Conservation (phyloP, 2,797 vertebrate species). For the Crocodylus rhombifer region DNA sequence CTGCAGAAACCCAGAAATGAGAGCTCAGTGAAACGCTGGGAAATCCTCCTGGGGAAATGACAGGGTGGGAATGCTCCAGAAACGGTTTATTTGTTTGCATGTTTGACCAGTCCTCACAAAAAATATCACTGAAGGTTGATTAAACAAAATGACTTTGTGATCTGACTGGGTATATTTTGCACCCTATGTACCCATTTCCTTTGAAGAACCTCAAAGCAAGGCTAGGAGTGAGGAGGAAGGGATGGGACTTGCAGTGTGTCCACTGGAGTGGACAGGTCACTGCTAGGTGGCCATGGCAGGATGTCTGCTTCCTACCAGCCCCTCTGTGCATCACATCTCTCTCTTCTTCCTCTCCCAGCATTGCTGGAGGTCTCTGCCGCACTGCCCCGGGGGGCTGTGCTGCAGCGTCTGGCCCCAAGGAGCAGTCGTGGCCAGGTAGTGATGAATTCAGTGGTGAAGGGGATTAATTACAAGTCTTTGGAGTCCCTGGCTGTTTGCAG, state of each 20-base stretch:
- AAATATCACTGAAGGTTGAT: neutral
- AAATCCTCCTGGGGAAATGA: neutral
- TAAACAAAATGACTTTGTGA: neutral
- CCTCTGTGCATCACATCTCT: neutral
- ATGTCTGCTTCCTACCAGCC: neutral
- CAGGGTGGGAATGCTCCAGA: neutral
- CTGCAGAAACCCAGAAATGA: neutral
- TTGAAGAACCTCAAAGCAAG: neutral
- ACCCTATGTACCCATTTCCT: neutral
- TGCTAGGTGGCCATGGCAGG: neutral
- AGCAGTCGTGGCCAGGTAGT: no score
- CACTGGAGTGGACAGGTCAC: neutral
- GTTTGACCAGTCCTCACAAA: neutral
- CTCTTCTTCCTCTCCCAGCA: neutral
- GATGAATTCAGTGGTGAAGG: no score
- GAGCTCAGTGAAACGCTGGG: neutral
- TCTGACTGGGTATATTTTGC: neutral
- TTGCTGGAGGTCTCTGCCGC: neutral
- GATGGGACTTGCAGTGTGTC: neutral
- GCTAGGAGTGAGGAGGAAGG: neutral
- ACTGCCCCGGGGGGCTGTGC: neutral
- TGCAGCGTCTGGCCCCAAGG: no score
- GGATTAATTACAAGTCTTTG: no score
- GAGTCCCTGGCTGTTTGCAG: no score
- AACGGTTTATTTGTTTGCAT: neutral